These are phyloP conservation scores for Trileptium ribeirensis DNA, from an alignment of 2,888 invertebrate genomes.

Conservation along the genomic window DNA sequence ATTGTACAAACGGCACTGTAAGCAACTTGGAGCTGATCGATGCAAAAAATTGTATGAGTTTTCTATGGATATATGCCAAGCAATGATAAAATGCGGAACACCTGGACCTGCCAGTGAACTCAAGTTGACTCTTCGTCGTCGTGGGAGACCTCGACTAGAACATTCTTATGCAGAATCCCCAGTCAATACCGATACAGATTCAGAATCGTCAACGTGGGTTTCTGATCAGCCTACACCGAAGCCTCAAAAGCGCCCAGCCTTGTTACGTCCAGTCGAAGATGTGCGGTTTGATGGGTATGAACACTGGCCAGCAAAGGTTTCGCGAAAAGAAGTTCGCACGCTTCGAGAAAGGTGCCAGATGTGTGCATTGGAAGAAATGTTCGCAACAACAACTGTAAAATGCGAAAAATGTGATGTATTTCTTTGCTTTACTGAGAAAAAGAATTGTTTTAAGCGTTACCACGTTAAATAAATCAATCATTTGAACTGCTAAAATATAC, in stretches of 20 bases:
- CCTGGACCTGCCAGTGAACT: too few relatives aligned
- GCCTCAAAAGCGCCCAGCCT: neutral
- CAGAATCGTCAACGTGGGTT: neutral
- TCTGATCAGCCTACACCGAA: too few relatives aligned
- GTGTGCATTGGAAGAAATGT: too few relatives aligned
- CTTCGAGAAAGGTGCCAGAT: neutral
- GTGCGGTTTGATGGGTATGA: neutral
- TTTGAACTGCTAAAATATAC: too few relatives aligned
- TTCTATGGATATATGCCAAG: neutral
- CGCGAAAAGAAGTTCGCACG: neutral
- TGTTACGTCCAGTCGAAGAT: neutral
- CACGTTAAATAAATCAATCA: too few relatives aligned
- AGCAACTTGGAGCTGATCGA: neutral
- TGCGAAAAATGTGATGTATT: neutral
- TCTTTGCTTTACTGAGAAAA: neutral
- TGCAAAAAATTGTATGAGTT: too few relatives aligned
- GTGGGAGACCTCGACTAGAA: neutral
- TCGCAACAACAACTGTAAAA: too few relatives aligned
- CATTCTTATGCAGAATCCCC: neutral
- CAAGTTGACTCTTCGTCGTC: neutral
- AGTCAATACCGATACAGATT: neutral
- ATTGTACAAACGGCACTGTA: neutral
- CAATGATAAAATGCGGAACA: neutral
- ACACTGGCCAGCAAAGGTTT: neutral
- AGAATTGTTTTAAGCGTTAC: neutral